These are phyloP conservation scores for Galerucella pusilla DNA, from an alignment of 2,888 invertebrate genomes.

Conservation along the genomic window DNA sequence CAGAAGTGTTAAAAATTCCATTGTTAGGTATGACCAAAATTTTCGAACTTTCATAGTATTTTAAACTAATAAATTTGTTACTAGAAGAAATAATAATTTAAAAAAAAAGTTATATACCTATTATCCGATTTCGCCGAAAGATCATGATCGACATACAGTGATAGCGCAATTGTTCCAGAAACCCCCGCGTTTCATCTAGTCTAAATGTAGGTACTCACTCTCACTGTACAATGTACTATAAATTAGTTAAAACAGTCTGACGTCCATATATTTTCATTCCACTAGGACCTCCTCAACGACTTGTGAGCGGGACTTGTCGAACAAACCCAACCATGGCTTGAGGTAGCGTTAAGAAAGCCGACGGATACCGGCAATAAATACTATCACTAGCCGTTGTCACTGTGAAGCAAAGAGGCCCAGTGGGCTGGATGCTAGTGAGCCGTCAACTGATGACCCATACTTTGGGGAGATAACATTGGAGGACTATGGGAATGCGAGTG, in stretches of 20 bases:
- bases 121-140: not conserved
- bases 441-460: slow-evolving; percentile 81
- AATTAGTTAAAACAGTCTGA: slow-evolving; percentile 35
- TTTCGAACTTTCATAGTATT: too few relatives aligned
- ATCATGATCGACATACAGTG: not conserved
- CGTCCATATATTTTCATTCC: slow-evolving; percentile 42
- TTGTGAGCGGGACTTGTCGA: slow-evolving; percentile 38
- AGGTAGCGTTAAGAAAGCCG: slow-evolving; percentile 56
- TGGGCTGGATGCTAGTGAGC: slow-evolving; percentile 88
- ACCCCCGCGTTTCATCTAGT: slow-evolving; percentile 41
- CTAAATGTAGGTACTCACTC: slow-evolving; percentile 56
- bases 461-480: slow-evolving; percentile 85
- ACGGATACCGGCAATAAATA: slow-evolving; percentile 50
- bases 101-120: not conserved
- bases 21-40: too few relatives aligned
- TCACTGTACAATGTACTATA: slow-evolving; percentile 45
- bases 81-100: not conserved
- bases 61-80: not conserved
- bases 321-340: slow-evolving; percentile 50
- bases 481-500: slow-evolving; percentile 83
- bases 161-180: slow-evolving; percentile 5
- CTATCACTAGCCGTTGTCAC: slow-evolving; percentile 64
- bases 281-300: slow-evolving; percentile 60
- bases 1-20: too few relatives aligned
- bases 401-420: slow-evolving; percentile 74